phyloP scores from a whole-genome alignment of 2,113 vertebrate genomes.

The Ptychochromis oligacanthus region DNA sequence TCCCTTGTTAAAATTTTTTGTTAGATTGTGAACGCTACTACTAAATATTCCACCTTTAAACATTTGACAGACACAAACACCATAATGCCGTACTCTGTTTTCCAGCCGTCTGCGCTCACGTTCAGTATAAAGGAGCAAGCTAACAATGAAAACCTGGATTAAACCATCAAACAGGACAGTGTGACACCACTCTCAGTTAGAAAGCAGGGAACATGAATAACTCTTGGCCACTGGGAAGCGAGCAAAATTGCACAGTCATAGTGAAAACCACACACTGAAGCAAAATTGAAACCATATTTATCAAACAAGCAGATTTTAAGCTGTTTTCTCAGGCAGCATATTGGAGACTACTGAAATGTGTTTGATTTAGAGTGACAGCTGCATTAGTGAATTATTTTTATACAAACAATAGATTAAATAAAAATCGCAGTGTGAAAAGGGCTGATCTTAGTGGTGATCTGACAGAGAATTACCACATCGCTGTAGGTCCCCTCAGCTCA shows the following conservation, averaged over 20 bases:
- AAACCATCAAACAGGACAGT: not conserved
- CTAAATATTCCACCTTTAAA: not conserved
- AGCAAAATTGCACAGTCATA: not conserved
- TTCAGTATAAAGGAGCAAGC: not conserved
- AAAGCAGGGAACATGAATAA: constrained; percentile 9
- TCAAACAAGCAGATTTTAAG: not conserved
- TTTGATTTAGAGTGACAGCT: not conserved
- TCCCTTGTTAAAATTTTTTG: not conserved
- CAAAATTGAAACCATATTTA: not conserved
- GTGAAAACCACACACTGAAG: not conserved
- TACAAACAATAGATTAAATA: not conserved
- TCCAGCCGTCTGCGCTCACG: not conserved
- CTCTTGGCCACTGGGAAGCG: not conserved
- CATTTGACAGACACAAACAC: not conserved
- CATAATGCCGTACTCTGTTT: not conserved
- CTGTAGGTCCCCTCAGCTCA: not conserved
- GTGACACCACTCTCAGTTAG: not conserved
- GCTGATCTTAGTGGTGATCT: not conserved
- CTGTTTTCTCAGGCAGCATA: not conserved
- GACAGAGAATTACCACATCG: not conserved
- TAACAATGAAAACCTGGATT: not conserved
- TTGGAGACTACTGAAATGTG: not conserved
- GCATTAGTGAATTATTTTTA: not conserved
- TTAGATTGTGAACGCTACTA: not conserved
- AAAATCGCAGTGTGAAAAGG: not conserved